Percentiles rank a stretch among this genome's conserved stretches.
phyloP scores from a whole-genome alignment of 2,113 vertebrate species.

The Phasianus colchicus region DNA sequence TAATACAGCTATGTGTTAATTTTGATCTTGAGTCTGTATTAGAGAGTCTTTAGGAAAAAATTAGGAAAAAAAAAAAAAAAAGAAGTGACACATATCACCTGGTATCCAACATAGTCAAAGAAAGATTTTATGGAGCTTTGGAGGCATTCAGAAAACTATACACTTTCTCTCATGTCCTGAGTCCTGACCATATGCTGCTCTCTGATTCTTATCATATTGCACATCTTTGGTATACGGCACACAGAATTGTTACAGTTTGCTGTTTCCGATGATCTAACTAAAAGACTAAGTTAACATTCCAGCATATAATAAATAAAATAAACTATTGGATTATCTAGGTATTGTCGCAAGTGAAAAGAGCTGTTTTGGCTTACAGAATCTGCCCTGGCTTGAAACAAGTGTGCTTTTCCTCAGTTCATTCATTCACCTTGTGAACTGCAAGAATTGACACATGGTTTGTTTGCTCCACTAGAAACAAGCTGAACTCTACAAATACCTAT shows the following conservation, averaged over 20 bases:
- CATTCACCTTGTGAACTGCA: neutral
- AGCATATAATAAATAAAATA: neutral
- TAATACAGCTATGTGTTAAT: neutral
- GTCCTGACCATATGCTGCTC: neutral
- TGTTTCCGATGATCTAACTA: neutral
- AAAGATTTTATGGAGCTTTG: neutral
- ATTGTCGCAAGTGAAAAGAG: neutral
- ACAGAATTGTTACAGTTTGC: neutral
- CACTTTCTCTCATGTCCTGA: neutral
- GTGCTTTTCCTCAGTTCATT: neutral
- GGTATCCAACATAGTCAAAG: neutral
- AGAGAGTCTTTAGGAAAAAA: neutral
- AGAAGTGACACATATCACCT: accelerated
- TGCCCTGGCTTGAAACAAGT: neutral
- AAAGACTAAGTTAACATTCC: neutral
- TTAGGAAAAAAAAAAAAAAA: no score
- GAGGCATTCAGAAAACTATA: neutral
- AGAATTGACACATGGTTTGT: neutral
- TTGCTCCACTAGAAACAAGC: neutral
- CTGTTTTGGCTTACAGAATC: neutral
- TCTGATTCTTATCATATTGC: neutral
- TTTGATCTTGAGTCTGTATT: neutral
- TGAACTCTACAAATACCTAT: neutral
- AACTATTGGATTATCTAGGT: neutral
- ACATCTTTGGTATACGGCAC: neutral